Evolutionary conservation across 2,797 vertebrate species (phyloP).

Genomic region (Microchirus variegatus): DNA sequence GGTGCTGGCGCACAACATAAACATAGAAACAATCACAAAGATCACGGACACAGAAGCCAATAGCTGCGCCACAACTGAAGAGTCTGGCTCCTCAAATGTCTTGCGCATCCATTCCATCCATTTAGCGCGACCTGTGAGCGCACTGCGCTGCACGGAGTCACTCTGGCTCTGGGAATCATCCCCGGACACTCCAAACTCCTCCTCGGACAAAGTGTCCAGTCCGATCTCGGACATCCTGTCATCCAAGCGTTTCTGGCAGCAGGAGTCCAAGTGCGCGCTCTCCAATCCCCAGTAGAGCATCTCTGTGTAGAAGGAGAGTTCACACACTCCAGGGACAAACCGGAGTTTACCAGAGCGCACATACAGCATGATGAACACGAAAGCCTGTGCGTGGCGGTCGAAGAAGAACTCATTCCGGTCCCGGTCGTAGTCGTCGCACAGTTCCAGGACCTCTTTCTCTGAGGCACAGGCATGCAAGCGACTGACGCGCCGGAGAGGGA

Average conservation of each 20-base stretch:
- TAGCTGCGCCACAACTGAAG: slow-evolving; percentile 92
- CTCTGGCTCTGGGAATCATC: slow-evolving; percentile 68
- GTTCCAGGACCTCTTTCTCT: slow-evolving; percentile 96
- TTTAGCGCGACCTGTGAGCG: slow-evolving; percentile 74
- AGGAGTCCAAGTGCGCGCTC: slow-evolving; percentile 93
- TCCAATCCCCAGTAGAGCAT: slow-evolving; percentile 99
- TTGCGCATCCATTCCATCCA: slow-evolving; percentile 94
- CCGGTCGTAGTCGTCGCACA: slow-evolving; percentile 98
- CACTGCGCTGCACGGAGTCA: slow-evolving; percentile 51
- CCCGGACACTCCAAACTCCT: slow-evolving; percentile 67
- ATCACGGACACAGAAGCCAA: slow-evolving; percentile 93
- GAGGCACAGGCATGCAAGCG: slow-evolving; percentile 93
- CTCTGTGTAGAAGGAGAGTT: slow-evolving; percentile 98
- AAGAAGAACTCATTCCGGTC: slow-evolving; percentile 98
- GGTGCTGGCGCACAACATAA: slow-evolving; percentile 96
- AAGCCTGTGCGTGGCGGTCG: slow-evolving; percentile 96
- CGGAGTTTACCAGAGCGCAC: slow-evolving; percentile 96
- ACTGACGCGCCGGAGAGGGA: slow-evolving; percentile 94
- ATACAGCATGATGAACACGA: slow-evolving; percentile 97
- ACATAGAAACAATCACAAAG: slow-evolving; percentile 97
- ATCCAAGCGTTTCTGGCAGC: slow-evolving; percentile 96
- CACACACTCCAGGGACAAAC: slow-evolving; percentile 96
- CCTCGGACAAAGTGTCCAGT: slow-evolving; percentile 87
- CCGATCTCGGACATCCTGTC: slow-evolving; percentile 95
- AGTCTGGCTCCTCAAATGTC: slow-evolving; percentile 96